Percentiles rank a stretch among this genome's conserved stretches.
phyloP scores from a whole-genome alignment of 2,797 vertebrate species.

The Diplodus puntazzo region DNA sequence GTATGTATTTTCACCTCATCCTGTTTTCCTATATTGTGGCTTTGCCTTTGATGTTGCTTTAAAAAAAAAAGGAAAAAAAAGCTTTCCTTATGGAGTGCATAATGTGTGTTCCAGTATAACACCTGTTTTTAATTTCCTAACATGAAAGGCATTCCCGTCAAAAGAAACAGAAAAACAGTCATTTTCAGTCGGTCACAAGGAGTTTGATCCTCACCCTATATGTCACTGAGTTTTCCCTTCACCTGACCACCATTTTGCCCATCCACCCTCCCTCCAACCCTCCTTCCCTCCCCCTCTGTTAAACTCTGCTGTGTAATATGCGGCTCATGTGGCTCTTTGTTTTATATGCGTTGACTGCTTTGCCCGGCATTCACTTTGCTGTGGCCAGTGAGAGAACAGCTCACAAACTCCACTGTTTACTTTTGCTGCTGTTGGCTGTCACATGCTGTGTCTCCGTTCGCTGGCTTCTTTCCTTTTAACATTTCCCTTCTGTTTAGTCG shows the following conservation, averaged over 20 bases:
- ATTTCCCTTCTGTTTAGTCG: conserved; percentile 43
- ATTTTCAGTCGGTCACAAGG: conserved; percentile 90
- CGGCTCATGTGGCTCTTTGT: conserved; percentile 61
- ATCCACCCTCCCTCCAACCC: neutral
- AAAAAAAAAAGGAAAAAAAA: conserved; percentile 84
- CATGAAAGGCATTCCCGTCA: conserved; percentile 97
- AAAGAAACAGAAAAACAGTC: conserved; percentile 92
- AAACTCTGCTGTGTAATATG: conserved; percentile 53
- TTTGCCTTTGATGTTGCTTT: conserved; percentile 91
- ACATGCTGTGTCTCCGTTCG: conserved; percentile 42
- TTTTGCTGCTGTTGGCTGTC: conserved; percentile 51
- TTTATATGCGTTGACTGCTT: conserved; percentile 68
- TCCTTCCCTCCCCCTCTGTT: conserved; percentile 1
- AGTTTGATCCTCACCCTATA: conserved; percentile 75
- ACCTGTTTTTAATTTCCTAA: conserved; percentile 98
- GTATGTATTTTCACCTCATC: conserved; percentile 69
- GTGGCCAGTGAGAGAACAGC: conserved; percentile 76
- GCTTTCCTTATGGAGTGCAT: conserved; percentile 85
- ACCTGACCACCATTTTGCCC: conserved; percentile 29
- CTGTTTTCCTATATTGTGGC: conserved; percentile 85
- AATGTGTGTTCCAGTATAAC: conserved; percentile 91
- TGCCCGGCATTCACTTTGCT: conserved; percentile 68
- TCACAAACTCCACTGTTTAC: conserved; percentile 72
- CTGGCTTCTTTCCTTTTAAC: conserved; percentile 35
- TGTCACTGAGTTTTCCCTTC: conserved; percentile 59